Evolutionary conservation across 2,888 invertebrate species (phyloP).

Genomic region (Rotaria socialis): DNA sequence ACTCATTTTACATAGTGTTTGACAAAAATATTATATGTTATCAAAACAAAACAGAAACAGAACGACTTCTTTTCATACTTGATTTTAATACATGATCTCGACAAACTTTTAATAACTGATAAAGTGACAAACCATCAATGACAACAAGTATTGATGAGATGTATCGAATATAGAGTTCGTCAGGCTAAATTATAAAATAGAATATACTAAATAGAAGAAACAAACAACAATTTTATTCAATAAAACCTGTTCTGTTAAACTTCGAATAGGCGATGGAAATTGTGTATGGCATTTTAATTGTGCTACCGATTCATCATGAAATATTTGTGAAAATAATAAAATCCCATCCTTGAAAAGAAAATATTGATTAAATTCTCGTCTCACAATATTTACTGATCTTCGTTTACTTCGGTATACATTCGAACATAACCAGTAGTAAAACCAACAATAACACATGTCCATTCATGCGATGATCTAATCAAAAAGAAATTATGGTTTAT

Average conservation of each 20-base stretch:
- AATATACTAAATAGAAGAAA: background rate
- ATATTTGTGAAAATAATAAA: slow-evolving; percentile 74
- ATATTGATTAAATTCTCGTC: background rate
- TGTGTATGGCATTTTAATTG: slow-evolving; percentile 74
- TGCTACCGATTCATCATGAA: slow-evolving; percentile 75
- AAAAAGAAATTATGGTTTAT: background rate
- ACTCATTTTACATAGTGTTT: too few relatives aligned
- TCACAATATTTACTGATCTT: background rate
- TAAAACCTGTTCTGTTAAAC: slow-evolving; percentile 55
- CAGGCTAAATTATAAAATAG: slow-evolving; percentile 56
- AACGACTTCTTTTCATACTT: slow-evolving; percentile 71
- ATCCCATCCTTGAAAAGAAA: slow-evolving; percentile 67
- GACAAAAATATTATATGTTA: too few relatives aligned
- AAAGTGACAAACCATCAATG: slow-evolving; percentile 72
- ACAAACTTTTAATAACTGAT: slow-evolving; percentile 73
- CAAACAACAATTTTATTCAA: background rate
- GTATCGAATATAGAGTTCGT: slow-evolving; percentile 74
- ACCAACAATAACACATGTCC: slow-evolving; percentile 85
- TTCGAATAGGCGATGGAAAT: slow-evolving; percentile 55
- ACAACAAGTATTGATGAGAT: slow-evolving; percentile 68
- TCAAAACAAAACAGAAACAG: slow-evolving; percentile 48
- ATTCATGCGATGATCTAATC: slow-evolving; percentile 66
- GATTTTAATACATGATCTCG: slow-evolving; percentile 63
- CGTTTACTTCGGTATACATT: slow-evolving; percentile 74
- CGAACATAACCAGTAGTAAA: slow-evolving; percentile 76